Conservation (phyloP, 1,140 invertebrate genomes). For the Elymnias hypermnestra region DNA sequence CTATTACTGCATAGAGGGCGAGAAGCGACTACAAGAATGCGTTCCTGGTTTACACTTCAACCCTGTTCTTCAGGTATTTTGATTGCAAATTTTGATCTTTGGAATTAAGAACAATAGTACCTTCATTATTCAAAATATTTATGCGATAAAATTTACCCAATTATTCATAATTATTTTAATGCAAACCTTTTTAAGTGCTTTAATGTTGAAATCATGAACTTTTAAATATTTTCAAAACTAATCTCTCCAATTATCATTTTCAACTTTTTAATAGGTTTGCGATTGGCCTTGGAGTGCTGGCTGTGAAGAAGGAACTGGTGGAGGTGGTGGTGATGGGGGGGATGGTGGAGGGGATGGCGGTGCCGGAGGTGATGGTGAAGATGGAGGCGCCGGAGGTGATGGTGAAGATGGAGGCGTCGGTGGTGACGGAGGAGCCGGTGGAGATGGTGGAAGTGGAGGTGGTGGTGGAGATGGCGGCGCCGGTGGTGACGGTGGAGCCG, state of each 20-base stretch:
- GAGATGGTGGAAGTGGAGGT: background rate
- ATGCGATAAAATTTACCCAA: too few relatives aligned
- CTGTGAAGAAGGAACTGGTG: background rate
- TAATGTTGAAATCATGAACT: too few relatives aligned
- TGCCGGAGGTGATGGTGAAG: background rate
- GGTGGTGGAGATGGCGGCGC: background rate
- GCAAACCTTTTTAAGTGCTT: too few relatives aligned
- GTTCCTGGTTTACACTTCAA: slow-evolving; percentile 20
- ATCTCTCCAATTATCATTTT: background rate
- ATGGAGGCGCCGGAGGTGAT: background rate
- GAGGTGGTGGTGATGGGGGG: background rate
- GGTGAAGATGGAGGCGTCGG: slow-evolving; percentile 3
- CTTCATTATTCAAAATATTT: too few relatives aligned
- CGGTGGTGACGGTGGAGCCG: background rate
- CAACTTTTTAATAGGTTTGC: background rate
- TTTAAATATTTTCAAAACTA: too few relatives aligned
- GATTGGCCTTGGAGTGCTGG: background rate
- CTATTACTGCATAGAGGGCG: slow-evolving; percentile 44
- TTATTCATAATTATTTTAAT: too few relatives aligned
- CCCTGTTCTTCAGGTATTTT: slow-evolving; percentile 13
- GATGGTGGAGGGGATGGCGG: background rate
- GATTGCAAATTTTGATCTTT: background rate
- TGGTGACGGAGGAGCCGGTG: background rate
- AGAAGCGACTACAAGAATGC: slow-evolving; percentile 6
- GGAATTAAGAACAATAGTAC: too few relatives aligned